Evolutionary conservation across 2,113 vertebrate genomes (phyloP).

Genomic region (Silurus meridionalis): DNA sequence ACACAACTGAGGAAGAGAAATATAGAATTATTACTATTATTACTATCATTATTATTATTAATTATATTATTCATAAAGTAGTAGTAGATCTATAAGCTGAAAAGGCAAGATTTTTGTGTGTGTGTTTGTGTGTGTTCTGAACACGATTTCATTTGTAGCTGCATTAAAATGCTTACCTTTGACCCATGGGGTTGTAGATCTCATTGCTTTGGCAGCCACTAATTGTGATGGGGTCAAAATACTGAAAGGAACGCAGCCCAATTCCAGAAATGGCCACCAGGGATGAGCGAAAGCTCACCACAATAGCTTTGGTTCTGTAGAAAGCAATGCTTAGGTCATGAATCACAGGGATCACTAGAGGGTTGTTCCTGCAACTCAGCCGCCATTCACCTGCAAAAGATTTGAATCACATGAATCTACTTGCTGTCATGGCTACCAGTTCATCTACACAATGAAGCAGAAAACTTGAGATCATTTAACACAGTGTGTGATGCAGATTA

Average conservation of each 20-base stretch:
- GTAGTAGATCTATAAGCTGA: not conserved
- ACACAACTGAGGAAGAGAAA: slow-evolving; percentile 78
- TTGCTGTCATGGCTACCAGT: not conserved
- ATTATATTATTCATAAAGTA: not conserved
- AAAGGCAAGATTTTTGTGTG: not conserved
- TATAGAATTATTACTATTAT: not conserved
- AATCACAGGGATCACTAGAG: slow-evolving; percentile 94
- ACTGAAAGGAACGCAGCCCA: slow-evolving; percentile 95
- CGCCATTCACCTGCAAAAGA: slow-evolving; percentile 85
- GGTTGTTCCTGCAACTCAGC: slow-evolving; percentile 96
- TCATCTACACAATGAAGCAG: not conserved
- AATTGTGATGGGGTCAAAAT: slow-evolving; percentile 97
- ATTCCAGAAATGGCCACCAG: slow-evolving; percentile 96
- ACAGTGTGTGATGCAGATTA: not conserved
- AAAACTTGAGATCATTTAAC: too few species aligned
- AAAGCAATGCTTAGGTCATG: slow-evolving; percentile 96
- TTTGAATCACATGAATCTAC: not conserved
- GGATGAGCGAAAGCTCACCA: slow-evolving; percentile 87
- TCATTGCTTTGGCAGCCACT: slow-evolving; percentile 96
- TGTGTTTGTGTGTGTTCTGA: not conserved
- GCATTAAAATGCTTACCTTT: slow-evolving; percentile 81
- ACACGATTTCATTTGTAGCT: not conserved
- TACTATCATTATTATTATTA: not conserved
- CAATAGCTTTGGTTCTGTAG: slow-evolving; percentile 92
- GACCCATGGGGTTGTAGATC: slow-evolving; percentile 92